Conservation (phyloP, 1,140 invertebrate species). For the Pseudobourletiella spinata region DNA sequence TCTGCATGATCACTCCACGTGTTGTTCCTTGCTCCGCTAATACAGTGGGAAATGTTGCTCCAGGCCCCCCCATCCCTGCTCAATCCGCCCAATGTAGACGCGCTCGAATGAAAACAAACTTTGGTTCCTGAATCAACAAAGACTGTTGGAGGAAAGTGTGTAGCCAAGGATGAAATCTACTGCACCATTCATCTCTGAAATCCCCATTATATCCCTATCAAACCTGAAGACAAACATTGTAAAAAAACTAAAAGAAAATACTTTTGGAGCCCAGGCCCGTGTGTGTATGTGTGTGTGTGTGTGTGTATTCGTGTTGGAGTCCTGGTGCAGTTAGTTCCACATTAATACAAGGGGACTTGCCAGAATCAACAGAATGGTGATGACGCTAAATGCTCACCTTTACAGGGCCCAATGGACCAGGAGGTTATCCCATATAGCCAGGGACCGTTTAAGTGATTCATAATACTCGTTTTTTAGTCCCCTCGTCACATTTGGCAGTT, state of each 20-base stretch:
- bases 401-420: too few species aligned
- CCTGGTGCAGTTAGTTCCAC: too few species aligned
- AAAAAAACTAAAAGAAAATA: not conserved
- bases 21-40: not conserved
- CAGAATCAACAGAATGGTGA: too few species aligned
- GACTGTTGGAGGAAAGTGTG: not conserved
- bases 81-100: slow-evolving; percentile 10
- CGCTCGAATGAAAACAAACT: slow-evolving; percentile 25
- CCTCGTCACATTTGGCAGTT: too few species aligned
- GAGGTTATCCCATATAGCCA: too few species aligned
- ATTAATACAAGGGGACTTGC: too few species aligned
- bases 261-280: too few species aligned
- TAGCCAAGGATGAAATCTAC: not conserved
- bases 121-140: slow-evolving; percentile 24
- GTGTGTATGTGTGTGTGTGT: too few species aligned
- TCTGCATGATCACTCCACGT: not conserved
- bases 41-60: slow-evolving; percentile 18
- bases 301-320: too few species aligned
- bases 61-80: slow-evolving; percentile 3
- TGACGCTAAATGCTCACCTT: too few species aligned
- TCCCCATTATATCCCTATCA: slow-evolving; percentile 11
- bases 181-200: slow-evolving; percentile 21
- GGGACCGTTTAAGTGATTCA: too few species aligned
- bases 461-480: too few species aligned
- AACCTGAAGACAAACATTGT: slow-evolving; percentile 6